Percentiles rank a stretch among this genome's conserved stretches.
Evolutionary conservation across 2,888 invertebrate genomes (phyloP).

Genomic region (Brenthis hecate): DNA sequence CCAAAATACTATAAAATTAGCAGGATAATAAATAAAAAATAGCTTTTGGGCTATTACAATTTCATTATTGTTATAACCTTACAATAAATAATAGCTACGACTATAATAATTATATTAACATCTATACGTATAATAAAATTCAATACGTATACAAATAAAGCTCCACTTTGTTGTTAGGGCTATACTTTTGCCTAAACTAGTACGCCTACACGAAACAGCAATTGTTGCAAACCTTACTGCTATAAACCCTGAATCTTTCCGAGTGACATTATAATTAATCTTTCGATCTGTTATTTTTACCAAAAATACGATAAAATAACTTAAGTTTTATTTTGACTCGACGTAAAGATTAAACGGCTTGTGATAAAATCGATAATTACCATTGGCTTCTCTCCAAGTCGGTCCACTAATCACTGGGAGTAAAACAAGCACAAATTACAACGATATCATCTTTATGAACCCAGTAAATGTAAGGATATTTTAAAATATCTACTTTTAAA

Average conservation of each 20-base stretch:
- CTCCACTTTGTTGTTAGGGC: no score
- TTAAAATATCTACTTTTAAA: not conserved
- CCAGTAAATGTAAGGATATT: conserved; percentile 4
- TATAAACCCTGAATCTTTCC: not conserved
- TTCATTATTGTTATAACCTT: no score
- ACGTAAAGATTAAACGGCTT: conserved; percentile 26
- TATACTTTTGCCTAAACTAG: not conserved
- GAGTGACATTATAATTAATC: not conserved
- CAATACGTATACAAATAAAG: no score
- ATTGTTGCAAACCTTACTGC: not conserved
- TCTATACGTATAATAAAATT: no score
- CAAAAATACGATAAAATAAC: conserved; percentile 9
- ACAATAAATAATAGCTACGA: no score
- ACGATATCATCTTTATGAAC: conserved; percentile 53
- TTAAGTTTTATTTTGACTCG: conserved; percentile 26
- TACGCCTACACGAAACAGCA: not conserved
- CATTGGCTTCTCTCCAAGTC: conserved; percentile 49
- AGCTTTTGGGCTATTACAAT: no score
- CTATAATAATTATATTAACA: no score
- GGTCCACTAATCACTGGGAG: conserved; percentile 55
- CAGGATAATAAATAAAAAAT: no score
- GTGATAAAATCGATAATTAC: conserved; percentile 50
- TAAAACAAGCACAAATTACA: conserved; percentile 63
- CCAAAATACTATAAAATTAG: no score
- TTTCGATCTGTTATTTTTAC: not conserved